Conservation (phyloP, 2,888 invertebrate genomes). For the Muschampia plurimacula region DNA sequence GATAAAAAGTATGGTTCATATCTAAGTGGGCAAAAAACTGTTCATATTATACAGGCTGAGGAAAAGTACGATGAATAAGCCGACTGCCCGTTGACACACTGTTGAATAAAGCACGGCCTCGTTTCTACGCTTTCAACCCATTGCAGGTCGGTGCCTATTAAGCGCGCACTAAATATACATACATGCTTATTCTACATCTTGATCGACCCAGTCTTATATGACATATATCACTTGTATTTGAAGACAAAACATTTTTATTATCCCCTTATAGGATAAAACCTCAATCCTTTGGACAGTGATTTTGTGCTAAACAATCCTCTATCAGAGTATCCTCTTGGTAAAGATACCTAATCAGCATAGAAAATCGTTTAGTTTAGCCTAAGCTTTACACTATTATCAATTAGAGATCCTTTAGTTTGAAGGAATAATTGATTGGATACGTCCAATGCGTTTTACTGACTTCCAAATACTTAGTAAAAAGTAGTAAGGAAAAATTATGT, state of each 20-base stretch:
- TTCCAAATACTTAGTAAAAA: background rate
- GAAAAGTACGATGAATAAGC: slow-evolving; percentile 70
- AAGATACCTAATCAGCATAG: background rate
- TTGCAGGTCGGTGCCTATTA: slow-evolving; percentile 54
- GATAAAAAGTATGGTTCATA: slow-evolving; percentile 33
- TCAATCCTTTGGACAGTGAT: background rate
- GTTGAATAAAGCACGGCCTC: slow-evolving; percentile 75
- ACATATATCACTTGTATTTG: slow-evolving; percentile 34
- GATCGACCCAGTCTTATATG: slow-evolving; percentile 40
- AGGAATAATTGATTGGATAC: background rate
- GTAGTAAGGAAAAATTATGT: slow-evolving; percentile 25
- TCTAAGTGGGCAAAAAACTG: slow-evolving; percentile 54
- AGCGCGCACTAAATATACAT: slow-evolving; percentile 50
- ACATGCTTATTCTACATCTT: slow-evolving; percentile 50
- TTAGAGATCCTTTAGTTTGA: slow-evolving; percentile 12
- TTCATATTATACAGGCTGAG: slow-evolving; percentile 55
- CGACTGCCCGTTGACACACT: slow-evolving; percentile 70
- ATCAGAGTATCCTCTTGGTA: background rate
- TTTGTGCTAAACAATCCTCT: background rate
- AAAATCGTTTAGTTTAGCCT: slow-evolving; percentile 10
- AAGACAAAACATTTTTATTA: background rate
- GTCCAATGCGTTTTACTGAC: slow-evolving; percentile 13
- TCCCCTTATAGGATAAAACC: background rate
- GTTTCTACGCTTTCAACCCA: slow-evolving; percentile 68
- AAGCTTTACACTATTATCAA: slow-evolving; percentile 16